Percentiles rank a stretch among this genome's conserved stretches.
phyloP scores from a whole-genome alignment of 2,888 invertebrate genomes.

The Drosophila tanythrix region DNA sequence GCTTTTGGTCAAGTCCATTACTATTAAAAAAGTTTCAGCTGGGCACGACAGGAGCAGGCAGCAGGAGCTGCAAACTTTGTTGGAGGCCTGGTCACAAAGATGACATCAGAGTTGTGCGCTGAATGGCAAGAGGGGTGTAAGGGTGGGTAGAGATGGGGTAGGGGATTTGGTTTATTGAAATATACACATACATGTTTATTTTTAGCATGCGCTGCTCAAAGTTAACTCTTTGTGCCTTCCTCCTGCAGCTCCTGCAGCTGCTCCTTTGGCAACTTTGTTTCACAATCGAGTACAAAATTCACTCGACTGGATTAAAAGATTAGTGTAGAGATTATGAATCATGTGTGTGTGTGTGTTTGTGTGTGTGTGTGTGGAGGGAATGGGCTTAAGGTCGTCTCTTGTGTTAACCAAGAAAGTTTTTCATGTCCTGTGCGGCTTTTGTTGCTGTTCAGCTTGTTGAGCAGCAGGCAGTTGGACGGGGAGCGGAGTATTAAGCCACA shows the following conservation, averaged over 20 bases:
- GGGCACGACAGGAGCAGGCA: conserved; percentile 16
- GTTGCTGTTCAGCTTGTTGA: conserved; percentile 33
- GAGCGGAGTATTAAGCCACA: conserved; percentile 1
- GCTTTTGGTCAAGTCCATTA: conserved; percentile 71
- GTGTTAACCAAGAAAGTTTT: conserved; percentile 50
- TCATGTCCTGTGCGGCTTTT: conserved; percentile 57
- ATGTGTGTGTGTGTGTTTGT: conserved; percentile 31
- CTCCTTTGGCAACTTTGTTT: conserved; percentile 76
- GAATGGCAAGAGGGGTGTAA: conserved; percentile 46
- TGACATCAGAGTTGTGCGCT: conserved; percentile 80
- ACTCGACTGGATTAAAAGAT: conserved; percentile 84
- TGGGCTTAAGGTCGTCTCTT: conserved; percentile 17
- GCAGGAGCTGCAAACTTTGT: conserved; percentile 54
- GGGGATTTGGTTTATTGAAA: conserved; percentile 30
- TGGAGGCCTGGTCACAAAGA: conserved; percentile 71
- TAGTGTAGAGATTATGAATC: conserved; percentile 83
- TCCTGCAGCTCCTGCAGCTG: conserved; percentile 17
- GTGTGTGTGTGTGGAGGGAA: conserved; percentile 15
- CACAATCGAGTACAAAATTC: conserved; percentile 83
- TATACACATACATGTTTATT: conserved; percentile 46
- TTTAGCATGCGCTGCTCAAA: conserved; percentile 25
- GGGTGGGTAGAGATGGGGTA: not conserved
- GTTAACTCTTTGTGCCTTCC: conserved; percentile 51
- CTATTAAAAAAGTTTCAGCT: conserved; percentile 77
- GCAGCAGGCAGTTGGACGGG: not conserved